Evolutionary conservation across 2,797 vertebrate genomes (phyloP).

Genomic region (Notolabrus celidotus): DNA sequence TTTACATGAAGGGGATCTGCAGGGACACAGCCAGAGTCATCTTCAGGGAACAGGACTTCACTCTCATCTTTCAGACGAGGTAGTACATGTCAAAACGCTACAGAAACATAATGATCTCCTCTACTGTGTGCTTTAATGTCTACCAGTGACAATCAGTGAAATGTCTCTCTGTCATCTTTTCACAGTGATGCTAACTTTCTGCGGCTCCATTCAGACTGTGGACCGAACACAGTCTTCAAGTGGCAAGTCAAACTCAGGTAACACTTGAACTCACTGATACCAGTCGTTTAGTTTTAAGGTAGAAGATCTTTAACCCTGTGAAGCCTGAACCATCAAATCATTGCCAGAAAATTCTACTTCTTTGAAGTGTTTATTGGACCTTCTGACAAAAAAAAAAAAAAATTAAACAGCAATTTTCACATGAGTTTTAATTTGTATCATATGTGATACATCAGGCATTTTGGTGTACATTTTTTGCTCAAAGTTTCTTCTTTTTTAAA

Average conservation of each 20-base stretch:
- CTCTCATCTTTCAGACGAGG: conserved; percentile 96
- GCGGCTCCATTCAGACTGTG: conserved; percentile 92
- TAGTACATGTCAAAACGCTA: conserved; percentile 52
- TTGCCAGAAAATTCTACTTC: too few relatives aligned
- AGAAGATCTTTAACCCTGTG: background rate
- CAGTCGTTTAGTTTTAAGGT: background rate
- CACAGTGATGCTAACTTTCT: conserved; percentile 92
- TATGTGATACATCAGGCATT: too few relatives aligned
- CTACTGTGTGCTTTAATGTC: background rate
- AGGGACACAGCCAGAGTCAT: conserved; percentile 91
- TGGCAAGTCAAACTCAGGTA: conserved; percentile 99
- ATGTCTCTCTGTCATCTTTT: conserved; percentile 21
- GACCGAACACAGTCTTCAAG: conserved; percentile 93
- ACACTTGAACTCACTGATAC: conserved; percentile 65
- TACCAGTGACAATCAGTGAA: background rate
- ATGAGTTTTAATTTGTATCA: too few relatives aligned
- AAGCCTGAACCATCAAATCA: too few relatives aligned
- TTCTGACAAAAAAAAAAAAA: too few relatives aligned
- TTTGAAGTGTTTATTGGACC: too few relatives aligned
- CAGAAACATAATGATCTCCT: fast-evolving
- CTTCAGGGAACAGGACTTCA: conserved; percentile 98
- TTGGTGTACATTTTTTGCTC: too few relatives aligned
- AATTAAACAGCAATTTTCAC: too few relatives aligned
- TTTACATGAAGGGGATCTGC: conserved; percentile 94
- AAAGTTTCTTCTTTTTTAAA: too few relatives aligned